These are phyloP conservation scores for Sclerurus mexicanus DNA, from an alignment of 2,113 vertebrate genomes.

Conservation along the genomic window DNA sequence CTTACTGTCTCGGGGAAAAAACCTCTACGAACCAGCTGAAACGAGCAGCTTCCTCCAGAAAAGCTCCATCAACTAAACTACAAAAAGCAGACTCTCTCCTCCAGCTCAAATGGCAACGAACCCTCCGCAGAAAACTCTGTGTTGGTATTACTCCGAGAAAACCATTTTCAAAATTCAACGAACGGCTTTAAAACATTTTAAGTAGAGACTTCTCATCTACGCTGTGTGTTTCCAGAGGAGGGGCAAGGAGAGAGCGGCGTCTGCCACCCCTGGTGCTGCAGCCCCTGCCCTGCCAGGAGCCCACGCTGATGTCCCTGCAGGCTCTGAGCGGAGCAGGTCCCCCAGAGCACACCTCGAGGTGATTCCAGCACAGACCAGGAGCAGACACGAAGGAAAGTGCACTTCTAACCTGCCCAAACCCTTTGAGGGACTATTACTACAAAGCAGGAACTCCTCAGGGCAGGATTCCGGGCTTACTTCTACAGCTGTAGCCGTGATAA, in stretches of 20 bases:
- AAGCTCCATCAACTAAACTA: neutral
- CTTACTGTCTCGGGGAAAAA: neutral
- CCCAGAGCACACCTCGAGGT: neutral
- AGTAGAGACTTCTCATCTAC: neutral
- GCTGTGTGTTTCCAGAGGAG: neutral
- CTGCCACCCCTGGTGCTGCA: neutral
- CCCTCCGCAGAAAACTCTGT: neutral
- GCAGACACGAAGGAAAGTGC: neutral
- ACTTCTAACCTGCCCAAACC: neutral
- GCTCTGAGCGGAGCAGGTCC: neutral
- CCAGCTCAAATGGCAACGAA: neutral
- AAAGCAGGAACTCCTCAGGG: neutral
- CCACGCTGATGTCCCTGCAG: rapidly evolving
- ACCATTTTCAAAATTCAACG: neutral
- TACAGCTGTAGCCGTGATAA: neutral
- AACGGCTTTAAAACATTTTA: neutral
- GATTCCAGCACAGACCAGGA: neutral
- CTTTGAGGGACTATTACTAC: neutral
- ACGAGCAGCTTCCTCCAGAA: neutral
- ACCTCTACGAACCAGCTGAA: neutral
- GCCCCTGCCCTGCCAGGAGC: neutral
- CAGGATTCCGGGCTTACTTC: neutral
- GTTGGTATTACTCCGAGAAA: neutral
- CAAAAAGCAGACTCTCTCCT: neutral
- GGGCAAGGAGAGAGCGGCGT: no score